Evolutionary conservation across 2,797 vertebrate genomes (phyloP).

Genomic region (Lophotriccus pileatus): DNA sequence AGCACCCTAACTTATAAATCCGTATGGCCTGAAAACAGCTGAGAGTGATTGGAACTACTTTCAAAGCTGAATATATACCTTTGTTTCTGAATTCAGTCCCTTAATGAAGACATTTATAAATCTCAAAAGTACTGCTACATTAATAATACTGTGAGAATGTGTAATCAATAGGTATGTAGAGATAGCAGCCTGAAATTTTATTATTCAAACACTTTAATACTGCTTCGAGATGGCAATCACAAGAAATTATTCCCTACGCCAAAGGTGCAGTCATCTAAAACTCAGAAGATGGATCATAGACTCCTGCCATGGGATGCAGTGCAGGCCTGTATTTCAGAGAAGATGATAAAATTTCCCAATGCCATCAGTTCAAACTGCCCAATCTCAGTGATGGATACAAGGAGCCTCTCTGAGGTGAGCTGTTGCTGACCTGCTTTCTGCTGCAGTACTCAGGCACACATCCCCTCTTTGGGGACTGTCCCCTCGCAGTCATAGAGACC

Average conservation of each 20-base stretch:
- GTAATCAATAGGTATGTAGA: neutral
- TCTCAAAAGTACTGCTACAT: neutral
- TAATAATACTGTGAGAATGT: neutral
- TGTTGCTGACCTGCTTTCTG: neutral
- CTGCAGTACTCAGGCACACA: neutral
- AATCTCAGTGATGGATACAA: neutral
- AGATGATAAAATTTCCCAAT: neutral
- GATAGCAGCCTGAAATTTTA: neutral
- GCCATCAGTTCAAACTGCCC: neutral
- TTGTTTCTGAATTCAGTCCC: neutral
- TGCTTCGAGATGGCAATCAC: neutral
- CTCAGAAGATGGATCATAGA: neutral
- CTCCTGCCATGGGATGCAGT: neutral
- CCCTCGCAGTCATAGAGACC: neutral
- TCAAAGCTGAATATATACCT: neutral
- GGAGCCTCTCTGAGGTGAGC: neutral
- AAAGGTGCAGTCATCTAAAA: neutral
- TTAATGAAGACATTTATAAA: constrained; percentile 17
- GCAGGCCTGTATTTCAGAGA: neutral
- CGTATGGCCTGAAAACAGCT: neutral
- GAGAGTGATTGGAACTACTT: neutral
- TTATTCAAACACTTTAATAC: neutral
- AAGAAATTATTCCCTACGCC: neutral
- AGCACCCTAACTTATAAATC: neutral
- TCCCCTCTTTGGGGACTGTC: neutral